phyloP scores from a whole-genome alignment of 2,797 vertebrate species.

The Botia kubotai region DNA sequence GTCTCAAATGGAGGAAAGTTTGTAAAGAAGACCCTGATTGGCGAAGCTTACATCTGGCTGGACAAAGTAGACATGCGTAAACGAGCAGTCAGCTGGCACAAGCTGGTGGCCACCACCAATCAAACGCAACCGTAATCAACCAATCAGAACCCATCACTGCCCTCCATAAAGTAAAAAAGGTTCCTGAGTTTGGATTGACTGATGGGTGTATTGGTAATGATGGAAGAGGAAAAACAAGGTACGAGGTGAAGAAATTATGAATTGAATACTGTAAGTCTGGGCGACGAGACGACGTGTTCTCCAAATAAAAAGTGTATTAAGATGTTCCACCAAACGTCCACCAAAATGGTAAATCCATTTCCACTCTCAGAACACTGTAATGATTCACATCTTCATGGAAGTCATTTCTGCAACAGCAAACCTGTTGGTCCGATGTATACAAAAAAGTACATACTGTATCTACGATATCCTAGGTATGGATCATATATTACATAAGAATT shows the following conservation, averaged over 20 bases:
- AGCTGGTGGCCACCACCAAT: constrained; percentile 89
- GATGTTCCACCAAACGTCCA: not conserved
- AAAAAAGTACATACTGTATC: not conserved
- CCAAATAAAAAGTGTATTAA: not conserved
- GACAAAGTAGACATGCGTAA: constrained; percentile 99
- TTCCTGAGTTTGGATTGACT: not conserved
- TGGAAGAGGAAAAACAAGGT: not conserved
- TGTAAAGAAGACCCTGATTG: constrained; percentile 98
- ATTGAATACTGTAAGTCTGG: not conserved
- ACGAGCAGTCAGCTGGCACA: constrained; percentile 98
- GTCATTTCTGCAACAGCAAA: not conserved
- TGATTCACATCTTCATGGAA: not conserved
- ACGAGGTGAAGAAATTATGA: not conserved
- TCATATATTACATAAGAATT: constrained; percentile 54
- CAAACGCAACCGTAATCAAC: constrained; percentile 82
- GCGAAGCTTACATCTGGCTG: constrained; percentile 97
- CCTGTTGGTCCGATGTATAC: not conserved
- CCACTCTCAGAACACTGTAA: not conserved
- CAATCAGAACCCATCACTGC: not conserved
- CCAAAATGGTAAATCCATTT: not conserved
- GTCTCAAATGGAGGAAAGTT: constrained; percentile 98
- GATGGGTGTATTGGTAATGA: not conserved
- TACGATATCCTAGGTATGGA: not conserved
- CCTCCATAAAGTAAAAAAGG: not conserved
- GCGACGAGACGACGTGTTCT: not conserved